Evolutionary conservation across 1,140 invertebrate species (phyloP).

Genomic region (Conus betulinus): DNA sequence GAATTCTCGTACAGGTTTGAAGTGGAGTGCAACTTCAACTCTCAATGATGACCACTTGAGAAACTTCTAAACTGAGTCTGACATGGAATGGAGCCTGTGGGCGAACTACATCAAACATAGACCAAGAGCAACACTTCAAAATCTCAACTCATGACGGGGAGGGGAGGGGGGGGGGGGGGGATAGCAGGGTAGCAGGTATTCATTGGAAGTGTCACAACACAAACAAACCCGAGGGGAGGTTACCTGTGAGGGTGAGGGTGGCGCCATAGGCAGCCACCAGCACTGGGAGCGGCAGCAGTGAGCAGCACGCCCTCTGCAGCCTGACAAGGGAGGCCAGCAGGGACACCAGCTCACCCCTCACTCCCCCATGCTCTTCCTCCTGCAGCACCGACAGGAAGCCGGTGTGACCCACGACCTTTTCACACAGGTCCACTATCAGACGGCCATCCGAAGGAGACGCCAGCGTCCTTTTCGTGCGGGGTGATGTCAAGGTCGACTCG

Average conservation of each 20-base stretch:
- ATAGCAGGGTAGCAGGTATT: background rate
- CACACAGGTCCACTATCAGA: slow-evolving; percentile 19
- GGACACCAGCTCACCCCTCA: slow-evolving; percentile 22
- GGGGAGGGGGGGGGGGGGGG: too few relatives aligned
- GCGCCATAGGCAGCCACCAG: slow-evolving; percentile 22
- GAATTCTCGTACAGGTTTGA: too few relatives aligned
- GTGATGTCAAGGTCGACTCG: background rate
- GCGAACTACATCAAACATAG: too few relatives aligned
- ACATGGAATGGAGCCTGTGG: too few relatives aligned
- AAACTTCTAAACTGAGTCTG: too few relatives aligned
- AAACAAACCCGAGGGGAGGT: too few relatives aligned
- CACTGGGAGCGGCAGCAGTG: background rate
- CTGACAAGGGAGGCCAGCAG: background rate
- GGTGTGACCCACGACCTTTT: slow-evolving; percentile 27
- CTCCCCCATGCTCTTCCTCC: background rate
- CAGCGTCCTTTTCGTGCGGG: background rate
- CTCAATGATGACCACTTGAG: background rate
- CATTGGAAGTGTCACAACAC: too few relatives aligned
- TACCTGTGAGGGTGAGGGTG: slow-evolving; percentile 19
- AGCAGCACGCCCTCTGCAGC: slow-evolving; percentile 23
- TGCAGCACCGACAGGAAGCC: slow-evolving; percentile 22
- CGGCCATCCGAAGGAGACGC: background rate
- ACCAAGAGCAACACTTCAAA: background rate
- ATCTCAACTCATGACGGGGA: background rate
- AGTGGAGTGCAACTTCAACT: too few relatives aligned